phyloP scores from a whole-genome alignment of 2,113 vertebrate species.

The Dolichallabes microphthalmus region DNA sequence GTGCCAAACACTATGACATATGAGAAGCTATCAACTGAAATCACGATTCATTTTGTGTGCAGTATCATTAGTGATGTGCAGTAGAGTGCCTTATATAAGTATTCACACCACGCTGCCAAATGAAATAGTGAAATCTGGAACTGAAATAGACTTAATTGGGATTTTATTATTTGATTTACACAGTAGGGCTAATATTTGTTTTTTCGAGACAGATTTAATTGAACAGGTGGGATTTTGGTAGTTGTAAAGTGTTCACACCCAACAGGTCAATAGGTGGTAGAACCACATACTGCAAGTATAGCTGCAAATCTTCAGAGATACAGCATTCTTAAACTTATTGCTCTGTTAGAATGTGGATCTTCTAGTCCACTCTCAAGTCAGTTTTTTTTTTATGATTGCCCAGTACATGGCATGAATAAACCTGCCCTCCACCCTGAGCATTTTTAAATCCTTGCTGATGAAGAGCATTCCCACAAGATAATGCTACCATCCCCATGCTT shows the following conservation, averaged over 20 bases:
- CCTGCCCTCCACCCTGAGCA: neutral
- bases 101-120: neutral
- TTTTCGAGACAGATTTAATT: neutral
- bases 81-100: neutral
- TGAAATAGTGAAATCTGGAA: neutral
- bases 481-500: neutral
- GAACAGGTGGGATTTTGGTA: neutral
- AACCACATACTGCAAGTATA: neutral
- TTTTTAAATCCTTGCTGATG: neutral
- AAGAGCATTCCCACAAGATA: neutral
- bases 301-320: neutral
- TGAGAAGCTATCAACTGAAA: neutral
- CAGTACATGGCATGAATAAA: neutral
- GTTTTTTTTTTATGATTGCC: neutral
- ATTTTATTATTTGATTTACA: neutral
- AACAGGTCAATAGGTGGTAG: neutral
- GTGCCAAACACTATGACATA: slow-evolving; percentile 35
- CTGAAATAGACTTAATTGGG: neutral
- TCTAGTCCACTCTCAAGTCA: neutral
- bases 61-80: slow-evolving; percentile 8
- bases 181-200: neutral
- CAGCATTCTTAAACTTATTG: neutral
- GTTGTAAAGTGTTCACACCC: neutral
- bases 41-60: neutral
- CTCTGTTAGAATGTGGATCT: neutral